phyloP scores from a whole-genome alignment of 1,140 invertebrate genomes.

The Lerema accius region DNA sequence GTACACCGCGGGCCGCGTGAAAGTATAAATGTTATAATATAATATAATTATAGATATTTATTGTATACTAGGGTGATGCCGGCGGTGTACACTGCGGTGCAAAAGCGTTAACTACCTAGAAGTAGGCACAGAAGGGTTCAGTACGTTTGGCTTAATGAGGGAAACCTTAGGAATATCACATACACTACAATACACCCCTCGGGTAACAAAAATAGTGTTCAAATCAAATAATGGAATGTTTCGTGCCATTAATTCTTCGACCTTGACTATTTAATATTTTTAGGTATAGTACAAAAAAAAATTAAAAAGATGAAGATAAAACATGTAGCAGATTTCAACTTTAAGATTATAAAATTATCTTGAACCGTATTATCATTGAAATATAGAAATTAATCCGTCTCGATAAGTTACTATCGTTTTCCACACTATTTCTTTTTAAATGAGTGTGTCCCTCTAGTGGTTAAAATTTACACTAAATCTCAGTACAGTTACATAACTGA shows the following conservation, averaged over 20 bases:
- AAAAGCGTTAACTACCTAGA: conserved; percentile 69
- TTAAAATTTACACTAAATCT: too few relatives aligned
- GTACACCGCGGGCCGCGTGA: conserved; percentile 11
- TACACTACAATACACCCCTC: conserved; percentile 62
- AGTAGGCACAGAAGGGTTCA: conserved; percentile 81
- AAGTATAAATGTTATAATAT: conserved; percentile 30
- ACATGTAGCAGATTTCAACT: too few relatives aligned
- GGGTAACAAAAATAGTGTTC: conserved; percentile 42
- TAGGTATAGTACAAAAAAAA: too few relatives aligned
- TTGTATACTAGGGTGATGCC: conserved; percentile 17
- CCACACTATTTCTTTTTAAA: too few relatives aligned
- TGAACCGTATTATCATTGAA: too few relatives aligned
- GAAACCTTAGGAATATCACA: conserved; percentile 76
- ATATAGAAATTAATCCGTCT: too few relatives aligned
- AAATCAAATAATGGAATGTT: conserved; percentile 63
- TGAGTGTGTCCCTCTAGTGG: too few relatives aligned
- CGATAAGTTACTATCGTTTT: too few relatives aligned
- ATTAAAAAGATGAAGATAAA: too few relatives aligned
- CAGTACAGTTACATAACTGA: too few relatives aligned
- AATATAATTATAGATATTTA: too few relatives aligned
- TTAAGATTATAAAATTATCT: too few relatives aligned
- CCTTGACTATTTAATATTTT: conserved; percentile 7
- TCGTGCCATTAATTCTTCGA: conserved; percentile 26
- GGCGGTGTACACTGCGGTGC: conserved; percentile 12
- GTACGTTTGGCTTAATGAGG: conserved; percentile 79